phyloP scores from a whole-genome alignment of 2,797 vertebrate genomes.

The Myotis findleyi region DNA sequence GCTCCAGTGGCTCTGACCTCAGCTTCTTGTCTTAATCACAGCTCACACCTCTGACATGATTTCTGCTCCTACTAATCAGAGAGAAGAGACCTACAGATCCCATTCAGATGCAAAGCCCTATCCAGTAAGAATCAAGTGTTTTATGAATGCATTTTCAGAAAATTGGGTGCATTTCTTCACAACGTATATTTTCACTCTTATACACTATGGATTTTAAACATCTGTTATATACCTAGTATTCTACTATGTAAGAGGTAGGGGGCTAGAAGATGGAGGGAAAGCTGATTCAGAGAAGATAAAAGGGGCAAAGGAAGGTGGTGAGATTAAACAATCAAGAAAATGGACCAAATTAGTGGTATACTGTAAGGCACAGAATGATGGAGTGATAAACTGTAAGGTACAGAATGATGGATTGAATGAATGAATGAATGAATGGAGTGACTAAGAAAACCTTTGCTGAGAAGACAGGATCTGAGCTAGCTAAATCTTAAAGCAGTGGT shows the following conservation, averaged over 20 bases:
- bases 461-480: not conserved
- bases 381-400: not conserved
- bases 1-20: not conserved
- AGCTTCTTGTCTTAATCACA: not conserved
- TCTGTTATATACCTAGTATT: not conserved
- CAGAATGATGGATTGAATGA: not conserved
- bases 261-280: not conserved
- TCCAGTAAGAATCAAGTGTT: not conserved
- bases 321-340: not conserved
- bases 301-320: not conserved
- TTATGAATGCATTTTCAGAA: not conserved
- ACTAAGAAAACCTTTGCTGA: not conserved
- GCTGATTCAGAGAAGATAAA: not conserved
- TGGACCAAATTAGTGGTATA: not conserved
- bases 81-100: not conserved
- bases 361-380: not conserved
- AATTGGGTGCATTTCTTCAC: not conserved
- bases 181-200: not conserved
- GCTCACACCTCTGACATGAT: not conserved
- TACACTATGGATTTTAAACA: not conserved
- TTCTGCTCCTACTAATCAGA: not conserved
- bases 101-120: not conserved
- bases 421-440: not conserved
- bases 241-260: not conserved
- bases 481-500: not conserved